Conservation (phyloP, 30 jellyfish, hydroid and myxozoan genomes). For the Catostylus mosaicus region DNA sequence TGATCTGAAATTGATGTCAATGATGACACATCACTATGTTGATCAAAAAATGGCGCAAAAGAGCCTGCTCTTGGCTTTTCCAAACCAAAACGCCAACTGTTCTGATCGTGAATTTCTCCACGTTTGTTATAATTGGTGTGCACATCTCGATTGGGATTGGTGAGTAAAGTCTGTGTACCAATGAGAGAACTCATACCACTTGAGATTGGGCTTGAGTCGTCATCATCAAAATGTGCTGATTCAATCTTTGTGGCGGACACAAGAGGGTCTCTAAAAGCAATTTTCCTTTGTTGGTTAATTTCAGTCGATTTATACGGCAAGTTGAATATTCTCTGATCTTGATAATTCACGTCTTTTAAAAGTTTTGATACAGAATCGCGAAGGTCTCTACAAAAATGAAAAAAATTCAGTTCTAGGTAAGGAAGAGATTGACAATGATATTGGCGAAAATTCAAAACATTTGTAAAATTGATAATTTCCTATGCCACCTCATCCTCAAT, state of each 20-base stretch:
- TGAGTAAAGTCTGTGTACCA: too few relatives aligned
- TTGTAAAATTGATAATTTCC: too few relatives aligned
- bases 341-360: constrained; percentile 43
- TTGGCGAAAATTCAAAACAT: too few relatives aligned
- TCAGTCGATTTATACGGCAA: neutral
- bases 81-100: neutral
- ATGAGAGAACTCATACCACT: too few relatives aligned
- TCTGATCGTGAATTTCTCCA: neutral
- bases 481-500: too few relatives aligned
- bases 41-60: neutral
- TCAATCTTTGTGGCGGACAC: neutral
- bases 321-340: constrained; percentile 5
- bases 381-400: constrained; percentile 41
- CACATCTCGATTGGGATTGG: too few relatives aligned
- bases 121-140: neutral
- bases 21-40: constrained; percentile 24
- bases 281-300: neutral
- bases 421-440: too few relatives aligned
- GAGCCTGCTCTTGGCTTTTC: neutral
- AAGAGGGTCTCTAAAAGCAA: neutral
- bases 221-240: too few relatives aligned
- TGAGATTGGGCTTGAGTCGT: too few relatives aligned
- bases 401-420: too few relatives aligned
- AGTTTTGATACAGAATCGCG: constrained; percentile 62
- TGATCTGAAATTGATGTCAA: constrained; percentile 22